phyloP scores from a whole-genome alignment of 2,797 vertebrate species.

The Rhabdomys pumilio region DNA sequence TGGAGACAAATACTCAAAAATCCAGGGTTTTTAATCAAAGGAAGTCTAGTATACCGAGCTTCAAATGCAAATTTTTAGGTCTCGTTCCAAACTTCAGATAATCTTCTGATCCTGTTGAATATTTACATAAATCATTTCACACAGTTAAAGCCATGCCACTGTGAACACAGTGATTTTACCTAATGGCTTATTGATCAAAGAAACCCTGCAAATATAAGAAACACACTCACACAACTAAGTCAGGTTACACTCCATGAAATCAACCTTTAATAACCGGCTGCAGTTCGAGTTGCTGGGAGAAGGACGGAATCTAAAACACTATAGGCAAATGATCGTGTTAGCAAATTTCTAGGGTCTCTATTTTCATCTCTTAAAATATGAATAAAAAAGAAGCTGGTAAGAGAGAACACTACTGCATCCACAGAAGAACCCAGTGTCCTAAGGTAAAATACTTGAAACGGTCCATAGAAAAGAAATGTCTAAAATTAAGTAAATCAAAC shows the following conservation, averaged over 20 bases:
- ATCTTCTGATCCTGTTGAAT: conserved; percentile 58
- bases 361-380: conserved; percentile 8
- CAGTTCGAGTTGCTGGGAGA: background rate
- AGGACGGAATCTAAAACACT: background rate
- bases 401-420: background rate
- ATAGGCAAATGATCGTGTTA: background rate
- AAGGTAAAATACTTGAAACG: background rate
- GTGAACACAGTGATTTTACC: conserved; percentile 68
- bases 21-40: conserved; percentile 71
- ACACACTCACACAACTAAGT: conserved; percentile 25
- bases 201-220: conserved; percentile 45
- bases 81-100: conserved; percentile 66
- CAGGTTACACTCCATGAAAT: background rate
- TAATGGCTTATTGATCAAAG: conserved; percentile 70
- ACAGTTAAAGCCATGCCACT: conserved; percentile 59
- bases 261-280: background rate
- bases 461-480: background rate
- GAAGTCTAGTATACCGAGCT: conserved; percentile 52
- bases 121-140: conserved; percentile 74
- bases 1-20: conserved; percentile 63
- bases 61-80: conserved; percentile 74
- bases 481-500: conserved; percentile 34
- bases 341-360: background rate
- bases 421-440: background rate
- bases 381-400: conserved; percentile 20